Base-by-base conservation (phyloP, 2,888 invertebrate species). In the Phengaris alcon region DNA sequence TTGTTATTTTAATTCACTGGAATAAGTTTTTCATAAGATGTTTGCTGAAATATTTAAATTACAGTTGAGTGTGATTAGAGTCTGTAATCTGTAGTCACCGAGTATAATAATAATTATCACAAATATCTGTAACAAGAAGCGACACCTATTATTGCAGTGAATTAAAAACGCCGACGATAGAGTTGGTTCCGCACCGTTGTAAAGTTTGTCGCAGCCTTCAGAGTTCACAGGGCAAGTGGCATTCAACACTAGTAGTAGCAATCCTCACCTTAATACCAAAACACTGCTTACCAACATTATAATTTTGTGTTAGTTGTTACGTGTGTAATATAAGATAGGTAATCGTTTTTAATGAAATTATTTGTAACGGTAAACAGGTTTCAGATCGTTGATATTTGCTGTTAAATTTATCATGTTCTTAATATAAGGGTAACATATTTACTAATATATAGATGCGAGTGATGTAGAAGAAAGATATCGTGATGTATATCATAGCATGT, bases 201-300 rank as follows among this genome's bases (percentile, higher is more conserved):
- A 13, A 12, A 68, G 68, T 52, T 22, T 4, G 54, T 35, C 72
- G 22, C 35, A 35, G 35, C 54, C 72, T 10, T 54, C 54, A 13
- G 12, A 35, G 54, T 12, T 35, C 64, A 52, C 52, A 6, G 52
- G 22, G 64, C 64, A 9, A 51, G 51, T 70, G 72, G 72, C 54
- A 52, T 35, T 12, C 54, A n/a, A 72, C 81, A 83, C 84, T 92
- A 91, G 90, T 81, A 22, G 82, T 91, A 92, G 91, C 89, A 85
- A 87, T 90, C 92, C 91, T 93, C 93, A 93, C 90, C 89, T 90
- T 88, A 88, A 93, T 93, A 93, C 93, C 93, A 93, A 93, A 93
- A 90, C 90, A 93, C 93, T 90, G 91, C 91, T 93, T 93, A 93
- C 93, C 93, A 93, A 90, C 91, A 88, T 89, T 90, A 88, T 90